Evolutionary conservation across 2,113 vertebrate species (phyloP), one percentile per base, ranked within the genome.

Genomic region (Perca schrenkii): DNA sequence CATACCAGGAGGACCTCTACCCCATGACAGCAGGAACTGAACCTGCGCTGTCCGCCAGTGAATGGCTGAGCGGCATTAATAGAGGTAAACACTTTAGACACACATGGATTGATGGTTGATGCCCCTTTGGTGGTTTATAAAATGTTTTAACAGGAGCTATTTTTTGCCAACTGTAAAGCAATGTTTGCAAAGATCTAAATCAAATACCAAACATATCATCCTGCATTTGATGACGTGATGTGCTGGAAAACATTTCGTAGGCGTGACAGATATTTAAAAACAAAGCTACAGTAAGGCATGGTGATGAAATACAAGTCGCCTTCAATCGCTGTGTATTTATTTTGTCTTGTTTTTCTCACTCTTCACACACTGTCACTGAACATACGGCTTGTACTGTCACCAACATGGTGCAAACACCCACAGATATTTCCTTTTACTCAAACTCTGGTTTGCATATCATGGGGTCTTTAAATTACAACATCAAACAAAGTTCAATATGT

Each of bases 1-100:
- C 97, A 0, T 99, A 99, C 95, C 98, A 99, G 85, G 98, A 99
- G 87, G 98, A 99, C 86, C 97, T 99, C 86, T 99, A 99, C 82
- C 98, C 98, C 4, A 99, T 99, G 98, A 99, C 98, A 0, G 95
- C 98, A 0, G 97, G 98, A 28, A 97, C 93, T 0, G 97, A 99
- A 90, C 97, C 98, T 0, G 97, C 98, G 1, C 94, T 99, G 77
- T 96, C 96, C 0, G 97, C 97, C 0, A 96, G 96, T 0, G 98
- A 99, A 68, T 99, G 98, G 98, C 95, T 99, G 69, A 97, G 97
- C 0, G 98, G 98, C 64, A 93, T 97, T 47, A 96, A 99, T 91
- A 93, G 96, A 97, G 98, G 98, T 99, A 92, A 85, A 80, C 21
- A 52, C 14, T 6, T 28, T 1, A 43, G 7, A 49, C n/a, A 31